Base-by-base conservation (phyloP, 2,888 invertebrate genomes). In the Noctua pronuba region DNA sequence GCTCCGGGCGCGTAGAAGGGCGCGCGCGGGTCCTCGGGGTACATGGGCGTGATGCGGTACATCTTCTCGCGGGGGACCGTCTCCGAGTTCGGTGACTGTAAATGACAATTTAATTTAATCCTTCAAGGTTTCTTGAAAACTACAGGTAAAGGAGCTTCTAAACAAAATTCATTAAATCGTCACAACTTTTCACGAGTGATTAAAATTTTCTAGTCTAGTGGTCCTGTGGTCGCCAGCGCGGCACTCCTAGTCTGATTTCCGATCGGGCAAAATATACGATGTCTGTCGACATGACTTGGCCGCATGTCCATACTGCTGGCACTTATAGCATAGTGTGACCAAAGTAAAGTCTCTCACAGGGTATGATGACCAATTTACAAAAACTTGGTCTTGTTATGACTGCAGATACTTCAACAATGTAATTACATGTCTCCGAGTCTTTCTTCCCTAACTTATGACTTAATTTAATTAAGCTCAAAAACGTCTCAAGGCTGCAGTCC, bases 11-110 rank as follows among this genome's bases (percentile, higher is more conserved):
- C 98, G 95, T 98, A 99, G 95, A 99, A 99, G 0, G 99, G 99
- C 0, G 99, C 98, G 80, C 98, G 97, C 0, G 98, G 98, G 96
- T 99, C 99, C 94, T 99, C 98, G 0, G 99, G 99, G 94, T 98
- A 98, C 94, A 98, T 98, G 4, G 98, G 98, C 0, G 99, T 99
- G 89, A 99, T 99, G 80, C 98, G 97, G 90, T 98, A 98, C 97
- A 99, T 99, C 86, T 97, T 97, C 93, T 99, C 98, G 79, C 98
- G 98, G 0, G 98, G 98, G 16, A 96, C 95, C 0, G 98, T 98
- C 90, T 98, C 98, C 0, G 97, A 93, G 93, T 99, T 98, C 0
- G 98, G 98, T 0, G 98, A 98, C 98, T 98, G 35, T 5, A 21
- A 62, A 62, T 11, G 31, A 35, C 31, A 62, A 35, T 35, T 10